Base-by-base conservation (phyloP, 1,140 invertebrate species). In the Drosophila busckii region DNA sequence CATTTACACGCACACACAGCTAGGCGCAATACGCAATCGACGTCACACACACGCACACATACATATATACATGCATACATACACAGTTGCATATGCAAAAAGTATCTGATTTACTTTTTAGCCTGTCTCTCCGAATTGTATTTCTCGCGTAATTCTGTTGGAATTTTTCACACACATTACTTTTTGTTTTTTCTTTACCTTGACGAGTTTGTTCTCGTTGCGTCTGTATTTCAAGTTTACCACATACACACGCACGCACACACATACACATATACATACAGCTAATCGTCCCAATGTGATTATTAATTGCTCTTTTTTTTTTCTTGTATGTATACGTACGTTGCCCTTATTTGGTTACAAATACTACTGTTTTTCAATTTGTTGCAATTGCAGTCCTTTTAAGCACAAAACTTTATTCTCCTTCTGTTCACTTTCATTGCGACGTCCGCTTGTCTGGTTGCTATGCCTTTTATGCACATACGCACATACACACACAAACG, bases 141-240 rank as follows among this genome's bases (percentile, higher is more conserved):
- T 29, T 53, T 76, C 75, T 78, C 73, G 73, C 73, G 68, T 78
- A 78, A 78, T 65, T 82, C 63, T 29, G 53, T 82, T 73, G 64
- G 69, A 65, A 80, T 80, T 78, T 76, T 78, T 64, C 68, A 82
- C 58, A 64, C 64, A 69, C 60, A 46, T 35, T 28, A 45, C 31
- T 38, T 65, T 41, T 28, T 50, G 45, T 42, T 40, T 49, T 50
- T 63, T 75, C 23, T 70, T 76, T 63, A 78, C 73, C 73, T 78
- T 78, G 73, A 82, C 71, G 26, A 68, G 68, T 80, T 80, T 71
- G 52, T 76, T 76, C 68, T 71, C 55, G 61, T 41, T 63, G 58
- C 67, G 65, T 58, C 63, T 68, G 52, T 42, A 50, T 76, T 75
- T 75, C 70, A 75, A 75, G 70, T 75, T 75, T 75, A 75, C 44